phyloP scores from a whole-genome alignment of 2,113 vertebrate species.

The Rattus norvegicus region DNA sequence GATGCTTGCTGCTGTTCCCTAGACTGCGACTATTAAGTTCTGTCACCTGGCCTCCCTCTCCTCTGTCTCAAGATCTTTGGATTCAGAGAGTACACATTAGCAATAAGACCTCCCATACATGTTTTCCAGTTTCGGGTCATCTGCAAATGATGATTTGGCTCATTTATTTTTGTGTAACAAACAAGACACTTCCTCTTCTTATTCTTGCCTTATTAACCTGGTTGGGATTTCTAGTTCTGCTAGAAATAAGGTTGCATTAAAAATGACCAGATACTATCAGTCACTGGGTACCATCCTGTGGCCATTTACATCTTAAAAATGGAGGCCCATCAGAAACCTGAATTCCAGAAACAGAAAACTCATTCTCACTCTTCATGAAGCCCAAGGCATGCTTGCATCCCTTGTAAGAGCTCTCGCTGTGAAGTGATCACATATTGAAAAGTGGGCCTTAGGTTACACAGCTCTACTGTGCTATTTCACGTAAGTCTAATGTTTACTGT shows the following conservation, averaged over 20 bases:
- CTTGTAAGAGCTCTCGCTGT: not conserved
- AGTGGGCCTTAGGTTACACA: not conserved
- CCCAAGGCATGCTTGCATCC: not conserved
- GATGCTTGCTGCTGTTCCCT: not conserved
- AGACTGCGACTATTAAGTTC: not conserved
- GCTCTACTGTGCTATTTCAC: not conserved
- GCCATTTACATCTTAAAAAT: not conserved
- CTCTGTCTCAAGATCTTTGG: not conserved
- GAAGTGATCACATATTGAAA: not conserved
- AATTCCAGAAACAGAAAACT: not conserved
- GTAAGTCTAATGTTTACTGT: not conserved
- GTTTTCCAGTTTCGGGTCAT: not conserved
- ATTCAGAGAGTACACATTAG: not conserved
- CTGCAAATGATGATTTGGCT: not conserved
- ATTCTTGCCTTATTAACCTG: not conserved
- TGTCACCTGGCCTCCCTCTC: not conserved
- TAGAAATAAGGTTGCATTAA: not conserved
- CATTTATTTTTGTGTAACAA: not conserved
- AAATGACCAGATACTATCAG: not conserved
- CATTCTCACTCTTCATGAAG: not conserved
- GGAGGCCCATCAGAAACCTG: not conserved
- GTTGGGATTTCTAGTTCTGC: not conserved
- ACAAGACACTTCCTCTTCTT: not conserved
- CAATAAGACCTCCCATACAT: too few relatives aligned
- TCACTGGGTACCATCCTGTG: not conserved